phyloP scores from a whole-genome alignment of 2,797 vertebrate species.

The Crenichthys baileyi region DNA sequence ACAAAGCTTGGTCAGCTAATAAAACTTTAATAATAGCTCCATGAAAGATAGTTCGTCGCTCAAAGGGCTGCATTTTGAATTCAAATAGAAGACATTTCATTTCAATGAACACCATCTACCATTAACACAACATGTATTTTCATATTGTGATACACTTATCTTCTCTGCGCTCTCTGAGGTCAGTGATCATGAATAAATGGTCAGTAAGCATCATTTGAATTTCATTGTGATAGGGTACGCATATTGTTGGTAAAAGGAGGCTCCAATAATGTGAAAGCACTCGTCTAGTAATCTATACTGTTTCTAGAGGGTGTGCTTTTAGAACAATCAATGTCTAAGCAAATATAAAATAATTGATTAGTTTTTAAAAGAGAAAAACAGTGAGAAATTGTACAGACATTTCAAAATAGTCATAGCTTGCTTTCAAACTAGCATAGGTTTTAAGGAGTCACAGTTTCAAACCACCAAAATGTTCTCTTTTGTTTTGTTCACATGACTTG shows the following conservation, averaged over 20 bases:
- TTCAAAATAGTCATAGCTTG: no score
- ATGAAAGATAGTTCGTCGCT: conserved; percentile 49
- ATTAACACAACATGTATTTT: conserved; percentile 22
- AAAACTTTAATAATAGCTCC: conserved; percentile 67
- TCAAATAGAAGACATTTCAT: conserved; percentile 56
- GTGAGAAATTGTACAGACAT: no score
- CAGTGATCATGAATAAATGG: conserved; percentile 23
- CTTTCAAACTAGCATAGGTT: no score
- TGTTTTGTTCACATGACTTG: no score
- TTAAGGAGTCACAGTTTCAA: no score
- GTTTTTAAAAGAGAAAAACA: no score
- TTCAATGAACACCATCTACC: conserved; percentile 32
- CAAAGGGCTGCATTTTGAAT: conserved; percentile 51
- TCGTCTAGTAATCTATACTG: not conserved
- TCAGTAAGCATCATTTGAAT: conserved; percentile 4
- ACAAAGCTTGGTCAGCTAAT: conserved; percentile 66
- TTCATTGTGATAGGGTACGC: conserved; percentile 1
- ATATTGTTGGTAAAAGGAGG: not conserved
- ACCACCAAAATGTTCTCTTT: no score
- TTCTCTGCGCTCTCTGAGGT: conserved; percentile 12
- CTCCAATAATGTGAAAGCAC: not conserved
- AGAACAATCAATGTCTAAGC: not conserved
- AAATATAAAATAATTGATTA: no score
- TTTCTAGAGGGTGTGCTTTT: not conserved
- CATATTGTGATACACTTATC: conserved; percentile 33